phyloP scores from a whole-genome alignment of 1,140 invertebrate genomes.

The Armadillidium nasatum region DNA sequence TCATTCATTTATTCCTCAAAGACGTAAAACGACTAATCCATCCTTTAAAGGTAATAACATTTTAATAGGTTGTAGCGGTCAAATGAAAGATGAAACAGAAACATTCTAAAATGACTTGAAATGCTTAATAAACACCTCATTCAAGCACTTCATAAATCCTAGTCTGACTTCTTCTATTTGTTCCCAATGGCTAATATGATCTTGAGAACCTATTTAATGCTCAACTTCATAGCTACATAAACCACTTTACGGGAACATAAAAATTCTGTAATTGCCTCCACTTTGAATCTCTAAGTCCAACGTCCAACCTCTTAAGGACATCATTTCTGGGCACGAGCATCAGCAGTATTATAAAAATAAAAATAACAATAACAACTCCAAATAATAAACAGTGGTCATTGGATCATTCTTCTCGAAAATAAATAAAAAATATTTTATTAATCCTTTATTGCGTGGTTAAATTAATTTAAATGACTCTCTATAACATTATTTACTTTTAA shows the following conservation, averaged over 20 bases:
- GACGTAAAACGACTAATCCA: background rate
- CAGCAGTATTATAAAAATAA: too few species aligned
- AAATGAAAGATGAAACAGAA: constrained; percentile 1
- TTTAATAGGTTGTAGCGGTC: background rate
- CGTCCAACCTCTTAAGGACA: background rate
- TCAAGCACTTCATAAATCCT: background rate
- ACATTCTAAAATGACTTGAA: background rate
- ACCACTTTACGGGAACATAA: constrained; percentile 9
- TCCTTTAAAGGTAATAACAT: background rate
- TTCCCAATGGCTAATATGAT: constrained; percentile 5
- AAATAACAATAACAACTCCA: too few species aligned
- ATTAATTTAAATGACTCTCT: too few species aligned
- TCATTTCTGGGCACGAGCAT: background rate
- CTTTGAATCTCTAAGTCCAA: constrained; percentile 4
- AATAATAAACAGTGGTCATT: too few species aligned
- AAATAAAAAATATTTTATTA: too few species aligned
- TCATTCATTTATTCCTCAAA: background rate
- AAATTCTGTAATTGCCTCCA: constrained; percentile 5
- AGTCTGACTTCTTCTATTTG: background rate
- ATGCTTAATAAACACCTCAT: constrained; percentile 1
- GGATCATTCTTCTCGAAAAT: too few species aligned
- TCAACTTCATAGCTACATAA: constrained; percentile 8
- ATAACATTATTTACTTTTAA: too few species aligned
- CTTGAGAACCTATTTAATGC: background rate
- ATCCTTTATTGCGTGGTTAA: too few species aligned